phyloP scores from a whole-genome alignment of 2,888 invertebrate genomes.

The Pollenia amentaria region DNA sequence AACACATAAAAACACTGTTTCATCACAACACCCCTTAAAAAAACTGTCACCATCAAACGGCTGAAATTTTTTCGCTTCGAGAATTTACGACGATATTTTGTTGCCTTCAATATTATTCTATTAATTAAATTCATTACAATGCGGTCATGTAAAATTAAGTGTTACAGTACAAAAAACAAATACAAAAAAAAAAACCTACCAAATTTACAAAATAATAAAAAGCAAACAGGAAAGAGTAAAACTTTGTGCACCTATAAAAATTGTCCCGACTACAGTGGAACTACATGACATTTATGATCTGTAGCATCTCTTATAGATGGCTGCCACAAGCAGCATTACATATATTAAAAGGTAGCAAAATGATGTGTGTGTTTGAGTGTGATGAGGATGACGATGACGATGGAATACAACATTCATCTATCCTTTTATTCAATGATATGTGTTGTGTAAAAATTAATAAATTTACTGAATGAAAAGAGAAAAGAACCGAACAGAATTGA shows the following conservation, averaged over 20 bases:
- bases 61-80: conserved; percentile 8
- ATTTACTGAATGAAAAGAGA: conserved; percentile 24
- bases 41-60: background rate
- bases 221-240: background rate
- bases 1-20: background rate
- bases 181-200: conserved; percentile 3
- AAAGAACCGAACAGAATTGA: conserved; percentile 54
- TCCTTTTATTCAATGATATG: conserved; percentile 24
- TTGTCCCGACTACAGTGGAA: conserved; percentile 5
- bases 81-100: conserved; percentile 29
- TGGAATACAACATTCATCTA: conserved; percentile 11
- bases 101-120: conserved; percentile 67
- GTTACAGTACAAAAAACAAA: conserved; percentile 15
- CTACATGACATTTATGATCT: conserved; percentile 34
- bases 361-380: background rate
- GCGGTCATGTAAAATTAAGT: conserved; percentile 74
- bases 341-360: background rate
- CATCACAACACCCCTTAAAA: background rate
- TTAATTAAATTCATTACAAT: conserved; percentile 76
- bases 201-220: conserved; percentile 5
- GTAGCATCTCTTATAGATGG: conserved; percentile 55
- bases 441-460: conserved; percentile 53
- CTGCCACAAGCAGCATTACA: conserved; percentile 65
- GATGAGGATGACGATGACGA: conserved; percentile 15
- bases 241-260: conserved; percentile 24